Base-by-base conservation (phyloP, 1,140 invertebrate species). In the Caenorhabditis tropicalis region DNA sequence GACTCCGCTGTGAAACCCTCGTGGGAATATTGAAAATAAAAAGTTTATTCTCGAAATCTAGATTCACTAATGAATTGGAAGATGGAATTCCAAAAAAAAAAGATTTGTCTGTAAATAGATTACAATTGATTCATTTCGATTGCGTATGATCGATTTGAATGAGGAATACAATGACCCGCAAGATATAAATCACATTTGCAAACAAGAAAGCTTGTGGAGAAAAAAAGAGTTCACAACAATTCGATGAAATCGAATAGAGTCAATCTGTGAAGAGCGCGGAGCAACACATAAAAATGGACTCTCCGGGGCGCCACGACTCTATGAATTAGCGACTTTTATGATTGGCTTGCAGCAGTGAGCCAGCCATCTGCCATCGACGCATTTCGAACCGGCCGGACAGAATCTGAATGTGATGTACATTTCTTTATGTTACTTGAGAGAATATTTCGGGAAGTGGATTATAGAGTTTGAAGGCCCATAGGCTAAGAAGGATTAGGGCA, bases 291-390 rank as follows among this genome's bases (percentile, higher is more conserved):
- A 43, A 39, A 74, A 74, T 74, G 65, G 36, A 43, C 36, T 74
- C 33, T 74, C n/a, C 65, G 65, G n/a, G 36, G n/a, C 65, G 65
- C 65, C 65, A 74, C 65, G 65, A 43, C 33, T 36, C 58, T 74
- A 74, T 74, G 65, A 74, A 74, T 74, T 74, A 74, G 65, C 65
- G n/a, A 36, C 65, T 74, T 74, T 74, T 74, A 74, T 74, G 65
- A 74, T 74, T 24, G 65, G 65, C 43, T 36, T 74, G 65, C 65
- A 74, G 65, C 65, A 74, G 36, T 74, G 65, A 46, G 65, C 65
- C 65, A 74, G 36, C 65, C 65, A 74, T 74, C 65, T 74, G 65
- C 65, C 65, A 27, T 74, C 65, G 19, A 43, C 36, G n/a, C 65
- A 74, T n/a, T 74, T 74, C 24, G 65, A 74, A 15, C 65, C 65